Evolutionary conservation across 2,797 vertebrate genomes (phyloP), one percentile per base, ranked within the genome.

Genomic region (Morelia viridis): DNA sequence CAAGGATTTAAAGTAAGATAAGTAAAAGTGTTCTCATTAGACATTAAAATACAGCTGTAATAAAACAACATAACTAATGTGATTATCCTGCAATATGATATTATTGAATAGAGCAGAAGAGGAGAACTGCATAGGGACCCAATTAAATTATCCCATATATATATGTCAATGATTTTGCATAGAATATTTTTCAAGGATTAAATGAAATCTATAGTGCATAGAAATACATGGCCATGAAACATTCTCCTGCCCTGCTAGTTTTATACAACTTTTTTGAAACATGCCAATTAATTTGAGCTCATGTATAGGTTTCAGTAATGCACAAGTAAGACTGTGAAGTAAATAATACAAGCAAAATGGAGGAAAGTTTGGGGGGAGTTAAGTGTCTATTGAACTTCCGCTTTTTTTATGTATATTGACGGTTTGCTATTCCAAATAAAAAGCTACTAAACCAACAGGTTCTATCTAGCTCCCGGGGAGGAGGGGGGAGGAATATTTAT

Each of bases 1-100:
- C 94, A 95, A 95, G 91, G 83, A 91, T 24, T 80, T 68, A 96
- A 57, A 91, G 90, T 94, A 89, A 68, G 61, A 68, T 87, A 89
- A 94, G 94, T 92, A 93, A 92, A 56, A 64, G 60, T 65, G 53
- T 93, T 76, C 62, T 93, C 87, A 90, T 87, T 88, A 91, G 92
- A 91, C 89, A 85, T 91, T 83, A 90, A 95, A 89, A 89, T 80
- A 92, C 85, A 94, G 24, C 80, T 88, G 80, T 88, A 93, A n/a
- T 87, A 60, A 83, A n/a, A 89, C 71, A 56, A 93, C 92, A 89
- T 65, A 64, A 5, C 46, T 64, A 2, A 31, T 4, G 28, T 50
- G 62, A 71, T 65, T 80, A 68, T 83, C 11, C 41, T 89, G 57
- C 57, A 57, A 57, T 60, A 46, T 84, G 2, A 60, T 35, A 35